phyloP scores from a whole-genome alignment of 2,113 vertebrate genomes.

The Bucco capensis region DNA sequence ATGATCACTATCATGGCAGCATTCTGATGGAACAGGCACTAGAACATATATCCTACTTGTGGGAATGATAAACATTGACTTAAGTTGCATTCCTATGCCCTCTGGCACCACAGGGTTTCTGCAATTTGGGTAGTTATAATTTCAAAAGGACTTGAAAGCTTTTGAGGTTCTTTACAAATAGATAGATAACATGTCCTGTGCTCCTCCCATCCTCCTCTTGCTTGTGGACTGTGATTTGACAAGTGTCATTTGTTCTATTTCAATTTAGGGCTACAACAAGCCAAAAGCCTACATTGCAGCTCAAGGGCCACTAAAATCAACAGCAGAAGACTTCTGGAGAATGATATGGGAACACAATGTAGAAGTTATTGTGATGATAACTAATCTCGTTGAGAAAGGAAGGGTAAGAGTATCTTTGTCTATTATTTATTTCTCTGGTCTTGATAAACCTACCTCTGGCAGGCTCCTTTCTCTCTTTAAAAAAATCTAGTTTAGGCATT shows the following conservation, averaged over 20 bases:
- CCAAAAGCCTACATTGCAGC: slow-evolving; percentile 93
- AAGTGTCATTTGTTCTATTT: slow-evolving; percentile 20
- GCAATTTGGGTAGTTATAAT: neutral
- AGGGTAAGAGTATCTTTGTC: slow-evolving; percentile 74
- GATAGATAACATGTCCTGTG: neutral
- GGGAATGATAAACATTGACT: neutral
- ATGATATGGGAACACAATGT: slow-evolving; percentile 98
- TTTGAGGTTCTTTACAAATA: slow-evolving; percentile 17
- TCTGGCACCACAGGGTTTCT: neutral
- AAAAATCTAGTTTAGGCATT: neutral
- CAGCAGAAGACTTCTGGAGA: slow-evolving; percentile 95
- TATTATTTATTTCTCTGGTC: neutral
- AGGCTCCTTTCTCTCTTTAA: neutral
- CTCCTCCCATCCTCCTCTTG: neutral
- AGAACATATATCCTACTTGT: neutral
- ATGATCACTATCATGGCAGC: neutral
- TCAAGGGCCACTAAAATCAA: slow-evolving; percentile 91
- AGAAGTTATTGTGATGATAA: slow-evolving; percentile 94
- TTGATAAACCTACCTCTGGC: neutral
- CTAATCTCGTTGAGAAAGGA: slow-evolving; percentile 95
- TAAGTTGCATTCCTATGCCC: neutral
- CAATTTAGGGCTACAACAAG: slow-evolving; percentile 88
- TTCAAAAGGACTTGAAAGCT: neutral
- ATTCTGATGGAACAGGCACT: neutral
- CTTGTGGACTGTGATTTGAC: neutral